A percentile compares a stretch with the other conserved stretches of the same genome.
These are phyloP conservation scores for Zaprionus lineosus DNA, from an alignment of 2,888 invertebrate species.

Conservation along the genomic window DNA sequence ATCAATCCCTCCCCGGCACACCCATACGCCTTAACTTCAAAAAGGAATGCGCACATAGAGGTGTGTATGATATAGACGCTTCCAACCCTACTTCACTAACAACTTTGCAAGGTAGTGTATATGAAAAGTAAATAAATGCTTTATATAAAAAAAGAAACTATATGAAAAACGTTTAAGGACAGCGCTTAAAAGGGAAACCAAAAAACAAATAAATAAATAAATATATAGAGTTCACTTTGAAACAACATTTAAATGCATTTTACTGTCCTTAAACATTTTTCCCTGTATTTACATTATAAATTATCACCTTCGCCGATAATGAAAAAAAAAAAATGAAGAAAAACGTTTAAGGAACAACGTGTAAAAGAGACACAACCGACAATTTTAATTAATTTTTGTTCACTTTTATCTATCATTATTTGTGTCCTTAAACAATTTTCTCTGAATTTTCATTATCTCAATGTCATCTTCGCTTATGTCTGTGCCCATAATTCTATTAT, in stretches of 20 bases:
- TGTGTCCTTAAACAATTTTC: too few relatives aligned
- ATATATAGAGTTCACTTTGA: neutral
- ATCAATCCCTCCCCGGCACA: slow-evolving; percentile 92
- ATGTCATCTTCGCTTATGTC: too few relatives aligned
- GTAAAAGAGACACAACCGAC: too few relatives aligned
- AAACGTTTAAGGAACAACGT: too few relatives aligned
- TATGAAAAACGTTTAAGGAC: slow-evolving; percentile 24
- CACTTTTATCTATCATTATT: too few relatives aligned
- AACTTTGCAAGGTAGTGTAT: slow-evolving; percentile 83
- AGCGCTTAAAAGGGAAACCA: neutral
- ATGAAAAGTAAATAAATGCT: slow-evolving; percentile 70
- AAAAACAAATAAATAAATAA: neutral
- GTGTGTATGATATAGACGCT: slow-evolving; percentile 87
- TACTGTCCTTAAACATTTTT: slow-evolving; percentile 35
- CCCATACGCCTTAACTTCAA: slow-evolving; percentile 92
- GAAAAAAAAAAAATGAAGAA: too few relatives aligned
- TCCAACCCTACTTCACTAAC: slow-evolving; percentile 83
- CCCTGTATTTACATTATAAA: slow-evolving; percentile 18
- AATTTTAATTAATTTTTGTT: too few relatives aligned
- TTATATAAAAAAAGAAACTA: slow-evolving; percentile 43
- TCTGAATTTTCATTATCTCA: too few relatives aligned
- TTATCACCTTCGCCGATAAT: slow-evolving; percentile 35
- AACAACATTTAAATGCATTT: neutral
- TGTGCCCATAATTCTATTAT: too few relatives aligned
- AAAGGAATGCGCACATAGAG: slow-evolving; percentile 97